Evolutionary conservation across 2,888 invertebrate genomes (phyloP), one percentile per base, ranked within the genome.

Genomic region (Tubulanus polymorphus): DNA sequence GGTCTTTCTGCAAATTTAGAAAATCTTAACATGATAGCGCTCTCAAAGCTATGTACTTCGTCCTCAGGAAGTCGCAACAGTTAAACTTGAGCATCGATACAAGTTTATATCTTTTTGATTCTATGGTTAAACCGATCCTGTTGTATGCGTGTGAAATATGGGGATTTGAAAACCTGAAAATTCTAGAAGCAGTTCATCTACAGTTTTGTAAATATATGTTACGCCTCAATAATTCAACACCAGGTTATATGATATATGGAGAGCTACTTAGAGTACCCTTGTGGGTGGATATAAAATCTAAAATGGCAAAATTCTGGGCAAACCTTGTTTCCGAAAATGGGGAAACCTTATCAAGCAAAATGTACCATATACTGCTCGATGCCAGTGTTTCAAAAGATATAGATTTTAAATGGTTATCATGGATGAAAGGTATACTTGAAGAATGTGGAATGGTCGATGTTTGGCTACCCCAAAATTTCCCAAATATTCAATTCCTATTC

Each of bases 231-330:
- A 51, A 8, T 8, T 23, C 51, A n/a, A 55, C 50, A 25, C 51
- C 55, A 2, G 51, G 32, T n/a, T 51, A 23, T 55, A 55, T 55
- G 55, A 30, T 54, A 5, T 54, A 54, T 54, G 48, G 54, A 8
- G 54, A 54, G 32, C 50, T 54, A 10, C 28, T 37, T 8, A 27
- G 49, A 15, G 49, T 27, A 27, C 1, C 49, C 5, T 20, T 51
- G 15, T 28, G 41, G 3, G 51, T 54, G 10, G 27, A 18, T 37
- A 51, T 54, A n/a, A 51, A 50, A 54, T 10, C 35, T 6, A 28
- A 37, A 20, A 54, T 51, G 54, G 15, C 50, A n/a, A 20, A 15
- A n/a, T 54, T 32, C 28, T 54, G 48, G 48, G 35, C 12, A 26
- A 51, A 30, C 27, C 2, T 51, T 25, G 18, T 50, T 25, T n/a